A percentile compares a stretch with the other conserved stretches of the same genome.
Conservation (phyloP, 2,797 vertebrate genomes). For the Antennarius maculatus region DNA sequence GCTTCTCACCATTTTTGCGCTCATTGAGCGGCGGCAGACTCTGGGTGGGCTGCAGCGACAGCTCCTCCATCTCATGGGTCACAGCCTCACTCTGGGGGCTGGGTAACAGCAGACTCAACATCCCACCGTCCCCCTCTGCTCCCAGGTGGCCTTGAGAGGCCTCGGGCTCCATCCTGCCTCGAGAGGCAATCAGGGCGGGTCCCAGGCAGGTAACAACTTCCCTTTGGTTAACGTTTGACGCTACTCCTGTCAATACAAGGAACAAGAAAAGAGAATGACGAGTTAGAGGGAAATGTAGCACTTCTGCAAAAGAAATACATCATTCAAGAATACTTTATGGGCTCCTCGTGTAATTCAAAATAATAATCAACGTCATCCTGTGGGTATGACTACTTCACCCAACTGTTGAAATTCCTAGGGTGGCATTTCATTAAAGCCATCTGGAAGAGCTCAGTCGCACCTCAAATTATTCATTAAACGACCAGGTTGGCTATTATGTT, state of each 20-base stretch:
- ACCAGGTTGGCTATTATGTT: conserved; percentile 53
- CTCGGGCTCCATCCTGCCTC: conserved; percentile 86
- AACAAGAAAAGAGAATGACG: conserved; percentile 1
- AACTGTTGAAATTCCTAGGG: conserved; percentile 57
- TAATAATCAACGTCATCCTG: conserved; percentile 48
- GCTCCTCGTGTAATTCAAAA: conserved; percentile 29
- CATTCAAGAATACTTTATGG: conserved; percentile 30
- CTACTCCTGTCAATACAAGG: conserved; percentile 48
- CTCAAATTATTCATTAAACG: conserved; percentile 72
- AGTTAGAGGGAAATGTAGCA: neutral
- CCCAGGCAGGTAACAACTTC: conserved; percentile 34
- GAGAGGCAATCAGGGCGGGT: conserved; percentile 34
- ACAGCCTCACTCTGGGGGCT: conserved; percentile 98
- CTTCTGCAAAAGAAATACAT: conserved; percentile 17
- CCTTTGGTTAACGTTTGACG: conserved; percentile 31
- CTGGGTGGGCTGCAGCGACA: conserved; percentile 90
- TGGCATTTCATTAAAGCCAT: conserved; percentile 69
- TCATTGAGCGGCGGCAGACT: conserved; percentile 92
- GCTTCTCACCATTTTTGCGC: conserved; percentile 93
- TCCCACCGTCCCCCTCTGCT: conserved; percentile 82
- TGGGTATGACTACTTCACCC: conserved; percentile 56
- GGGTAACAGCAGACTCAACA: conserved; percentile 83
- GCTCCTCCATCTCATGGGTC: conserved; percentile 93
- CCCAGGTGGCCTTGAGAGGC: conserved; percentile 69
- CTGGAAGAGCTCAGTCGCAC: conserved; percentile 72